Conservation (phyloP, 2,113 vertebrate species). For the Melanotaenia duboulayi region DNA sequence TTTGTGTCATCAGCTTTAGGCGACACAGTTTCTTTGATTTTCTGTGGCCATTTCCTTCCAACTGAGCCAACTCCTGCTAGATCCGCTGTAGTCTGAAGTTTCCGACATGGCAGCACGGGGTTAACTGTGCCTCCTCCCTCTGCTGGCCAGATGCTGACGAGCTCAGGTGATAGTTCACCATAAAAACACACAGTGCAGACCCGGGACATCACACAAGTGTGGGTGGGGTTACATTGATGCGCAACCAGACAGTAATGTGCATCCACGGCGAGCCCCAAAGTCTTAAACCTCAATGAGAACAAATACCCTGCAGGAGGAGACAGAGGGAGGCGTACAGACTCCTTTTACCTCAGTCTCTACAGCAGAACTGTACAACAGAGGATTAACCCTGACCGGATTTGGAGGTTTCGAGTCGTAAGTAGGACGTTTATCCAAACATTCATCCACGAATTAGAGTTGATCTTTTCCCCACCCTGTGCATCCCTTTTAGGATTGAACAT, state of each 20-base stretch:
- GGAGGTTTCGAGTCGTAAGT: conserved; percentile 54
- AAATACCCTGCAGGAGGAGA: conserved; percentile 40
- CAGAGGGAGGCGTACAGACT: conserved; percentile 32
- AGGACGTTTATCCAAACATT: conserved; percentile 40
- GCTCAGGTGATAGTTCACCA: conserved; percentile 76
- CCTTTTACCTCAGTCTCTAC: conserved; percentile 6
- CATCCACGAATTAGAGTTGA: not conserved
- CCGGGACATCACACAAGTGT: conserved; percentile 64
- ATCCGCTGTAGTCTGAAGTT: not conserved
- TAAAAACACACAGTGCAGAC: conserved; percentile 61
- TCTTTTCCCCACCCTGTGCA: not conserved
- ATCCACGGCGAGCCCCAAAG: conserved; percentile 40
- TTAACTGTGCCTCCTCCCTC: conserved; percentile 70
- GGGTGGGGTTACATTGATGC: conserved; percentile 80
- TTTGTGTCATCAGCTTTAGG: too few species aligned
- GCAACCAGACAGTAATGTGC: conserved; percentile 68
- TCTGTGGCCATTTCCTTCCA: conserved; percentile 28
- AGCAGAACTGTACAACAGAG: conserved; percentile 21
- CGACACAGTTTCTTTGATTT: not conserved
- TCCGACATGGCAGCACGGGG: conserved; percentile 47
- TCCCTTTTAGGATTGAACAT: conserved; percentile 22
- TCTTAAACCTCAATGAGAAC: conserved; percentile 56
- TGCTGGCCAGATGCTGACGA: conserved; percentile 69
- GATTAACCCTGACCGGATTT: conserved; percentile 42
- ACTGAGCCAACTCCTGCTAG: not conserved